Conservation (phyloP, 2,888 invertebrate species). For the Hydriomena furcata region DNA sequence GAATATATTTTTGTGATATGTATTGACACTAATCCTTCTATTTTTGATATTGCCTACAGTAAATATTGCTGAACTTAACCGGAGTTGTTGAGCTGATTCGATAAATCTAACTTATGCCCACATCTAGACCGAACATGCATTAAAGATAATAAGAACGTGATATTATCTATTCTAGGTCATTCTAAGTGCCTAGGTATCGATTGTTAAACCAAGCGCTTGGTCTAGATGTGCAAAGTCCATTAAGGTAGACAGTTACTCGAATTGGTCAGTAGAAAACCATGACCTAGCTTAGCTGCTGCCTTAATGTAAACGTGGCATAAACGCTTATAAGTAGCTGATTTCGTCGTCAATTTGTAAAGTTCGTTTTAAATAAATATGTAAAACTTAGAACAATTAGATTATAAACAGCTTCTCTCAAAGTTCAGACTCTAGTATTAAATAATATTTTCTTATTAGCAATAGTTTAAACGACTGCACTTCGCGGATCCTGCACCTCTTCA, state of each 20-base stretch:
- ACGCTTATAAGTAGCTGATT: conserved; percentile 50
- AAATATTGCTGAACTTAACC: conserved; percentile 67
- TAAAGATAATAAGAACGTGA: too few species aligned
- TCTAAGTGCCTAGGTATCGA: too few species aligned
- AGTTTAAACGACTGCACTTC: background rate
- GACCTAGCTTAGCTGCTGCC: conserved; percentile 13
- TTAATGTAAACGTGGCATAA: conserved; percentile 30
- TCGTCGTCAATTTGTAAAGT: conserved; percentile 53
- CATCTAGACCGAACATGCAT: background rate
- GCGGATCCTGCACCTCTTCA: background rate
- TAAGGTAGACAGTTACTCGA: background rate
- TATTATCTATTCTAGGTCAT: too few species aligned
- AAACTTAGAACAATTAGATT: too few species aligned
- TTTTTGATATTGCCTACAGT: conserved; percentile 81
- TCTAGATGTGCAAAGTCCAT: conserved; percentile 1
- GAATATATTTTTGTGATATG: conserved; percentile 83
- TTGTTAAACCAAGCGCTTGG: background rate
- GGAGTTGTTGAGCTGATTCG: conserved; percentile 71
- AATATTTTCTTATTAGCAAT: conserved; percentile 28
- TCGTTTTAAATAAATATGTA: conserved; percentile 22
- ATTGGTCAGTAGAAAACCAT: background rate
- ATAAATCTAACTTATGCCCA: conserved; percentile 37
- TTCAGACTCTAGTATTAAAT: conserved; percentile 25
- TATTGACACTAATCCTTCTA: conserved; percentile 80
- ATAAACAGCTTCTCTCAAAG: conserved; percentile 13